A percentile compares a stretch with the other conserved stretches of the same genome.
Conservation (phyloP, 2,113 vertebrate species). For the Panthera leo region DNA sequence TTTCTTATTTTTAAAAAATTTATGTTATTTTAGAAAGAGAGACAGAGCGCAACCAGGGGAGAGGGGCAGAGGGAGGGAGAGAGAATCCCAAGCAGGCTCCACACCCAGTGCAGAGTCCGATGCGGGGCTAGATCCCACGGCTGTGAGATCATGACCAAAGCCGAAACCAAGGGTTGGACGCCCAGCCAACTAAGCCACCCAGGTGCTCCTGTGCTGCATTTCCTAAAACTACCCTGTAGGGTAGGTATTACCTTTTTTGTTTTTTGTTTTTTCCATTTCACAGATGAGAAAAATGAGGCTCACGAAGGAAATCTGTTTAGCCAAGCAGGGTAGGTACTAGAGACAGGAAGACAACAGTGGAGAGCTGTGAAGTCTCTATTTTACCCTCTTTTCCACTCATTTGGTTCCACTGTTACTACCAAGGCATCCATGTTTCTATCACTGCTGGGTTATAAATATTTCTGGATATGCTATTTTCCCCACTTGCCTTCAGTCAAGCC, state of each 20-base stretch:
- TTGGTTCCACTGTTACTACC: not conserved
- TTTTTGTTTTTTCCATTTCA: not conserved
- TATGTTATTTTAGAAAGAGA: too few relatives aligned
- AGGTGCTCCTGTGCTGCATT: not conserved
- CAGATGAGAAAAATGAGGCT: not conserved
- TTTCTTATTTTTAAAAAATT: not conserved
- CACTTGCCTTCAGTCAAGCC: not conserved
- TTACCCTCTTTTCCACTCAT: not conserved
- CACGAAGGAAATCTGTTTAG: not conserved
- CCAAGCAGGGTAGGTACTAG: not conserved
- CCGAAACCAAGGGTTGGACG: too few relatives aligned
- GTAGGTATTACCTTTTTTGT: not conserved
- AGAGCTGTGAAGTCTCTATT: not conserved
- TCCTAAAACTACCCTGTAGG: not conserved
- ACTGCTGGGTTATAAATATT: not conserved
- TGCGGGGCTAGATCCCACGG: fast-evolving
- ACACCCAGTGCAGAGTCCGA: too few relatives aligned
- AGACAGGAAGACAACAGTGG: not conserved
- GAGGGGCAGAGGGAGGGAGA: too few relatives aligned
- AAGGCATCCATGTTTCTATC: too few relatives aligned
- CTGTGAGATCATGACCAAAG: too few relatives aligned
- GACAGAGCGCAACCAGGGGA: too few relatives aligned
- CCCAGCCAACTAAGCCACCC: too few relatives aligned
- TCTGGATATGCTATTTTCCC: not conserved
- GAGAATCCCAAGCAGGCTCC: too few relatives aligned